phyloP scores from a whole-genome alignment of 1,140 invertebrate genomes.

The Calosoma granatense region DNA sequence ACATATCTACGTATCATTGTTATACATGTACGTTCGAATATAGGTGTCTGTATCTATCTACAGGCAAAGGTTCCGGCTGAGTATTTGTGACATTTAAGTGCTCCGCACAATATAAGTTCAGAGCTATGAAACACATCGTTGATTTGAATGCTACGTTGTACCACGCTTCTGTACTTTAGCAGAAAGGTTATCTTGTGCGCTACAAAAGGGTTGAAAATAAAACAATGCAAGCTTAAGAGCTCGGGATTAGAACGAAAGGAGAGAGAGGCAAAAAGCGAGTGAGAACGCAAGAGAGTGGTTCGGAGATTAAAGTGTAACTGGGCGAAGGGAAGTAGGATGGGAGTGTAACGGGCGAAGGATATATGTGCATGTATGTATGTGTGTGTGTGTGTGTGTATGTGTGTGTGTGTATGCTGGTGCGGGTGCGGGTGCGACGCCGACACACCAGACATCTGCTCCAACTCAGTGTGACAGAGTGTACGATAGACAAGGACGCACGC shows the following conservation, averaged over 20 bases:
- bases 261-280: too few relatives aligned
- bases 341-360: too few relatives aligned
- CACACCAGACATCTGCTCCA: not conserved
- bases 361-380: too few relatives aligned
- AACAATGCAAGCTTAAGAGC: conserved; percentile 20
- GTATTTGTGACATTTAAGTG: conserved; percentile 16
- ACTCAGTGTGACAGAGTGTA: too few relatives aligned
- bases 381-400: too few relatives aligned
- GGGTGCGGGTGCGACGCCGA: conserved; percentile 9
- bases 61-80: not conserved
- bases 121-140: conserved; percentile 16
- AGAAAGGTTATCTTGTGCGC: conserved; percentile 16
- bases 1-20: conserved; percentile 19
- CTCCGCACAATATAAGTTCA: conserved; percentile 16
- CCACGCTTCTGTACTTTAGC: conserved; percentile 14
- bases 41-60: not conserved
- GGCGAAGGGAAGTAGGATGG: too few relatives aligned
- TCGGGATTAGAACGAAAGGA: conserved; percentile 17
- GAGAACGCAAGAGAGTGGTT: too few relatives aligned
- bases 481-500: conserved; percentile 1
- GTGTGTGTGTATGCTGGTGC: too few relatives aligned
- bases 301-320: too few relatives aligned
- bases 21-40: conserved; percentile 12
- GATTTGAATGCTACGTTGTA: conserved; percentile 15
- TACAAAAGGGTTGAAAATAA: conserved; percentile 17